Percentiles rank a stretch among this genome's conserved stretches.
phyloP scores from a whole-genome alignment of 2,797 vertebrate species.

The Amphiprion clarkii region DNA sequence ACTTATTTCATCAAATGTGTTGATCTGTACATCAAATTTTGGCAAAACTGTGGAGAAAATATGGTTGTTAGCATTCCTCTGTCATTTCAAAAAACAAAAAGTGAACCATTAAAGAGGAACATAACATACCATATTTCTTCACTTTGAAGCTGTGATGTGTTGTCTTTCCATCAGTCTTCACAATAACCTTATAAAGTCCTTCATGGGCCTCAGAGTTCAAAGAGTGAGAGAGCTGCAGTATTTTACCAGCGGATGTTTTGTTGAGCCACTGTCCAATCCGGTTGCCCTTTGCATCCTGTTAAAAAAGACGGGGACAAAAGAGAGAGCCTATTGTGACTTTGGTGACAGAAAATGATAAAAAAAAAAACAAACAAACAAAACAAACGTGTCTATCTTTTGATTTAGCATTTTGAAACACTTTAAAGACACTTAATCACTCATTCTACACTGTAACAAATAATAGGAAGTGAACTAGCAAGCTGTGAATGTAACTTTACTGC shows the following conservation, averaged over 20 bases:
- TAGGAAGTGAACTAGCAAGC: too few relatives aligned
- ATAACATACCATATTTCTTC: constrained; percentile 78
- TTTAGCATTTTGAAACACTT: too few relatives aligned
- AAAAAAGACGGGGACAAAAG: background rate
- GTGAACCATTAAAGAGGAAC: background rate
- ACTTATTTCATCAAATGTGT: constrained; percentile 18
- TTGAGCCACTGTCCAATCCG: constrained; percentile 81
- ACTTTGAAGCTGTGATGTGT: constrained; percentile 70
- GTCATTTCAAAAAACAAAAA: background rate
- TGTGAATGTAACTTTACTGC: background rate
- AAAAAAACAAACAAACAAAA: too few relatives aligned
- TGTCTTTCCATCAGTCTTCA: background rate
- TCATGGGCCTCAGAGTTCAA: constrained; percentile 73
- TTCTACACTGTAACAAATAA: too few relatives aligned
- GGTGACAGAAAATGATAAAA: too few relatives aligned
- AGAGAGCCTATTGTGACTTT: too few relatives aligned
- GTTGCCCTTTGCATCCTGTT: constrained; percentile 72
- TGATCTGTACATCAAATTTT: constrained; percentile 57
- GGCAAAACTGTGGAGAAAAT: constrained; percentile 61
- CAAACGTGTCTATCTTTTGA: too few relatives aligned
- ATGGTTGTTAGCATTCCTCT: background rate
- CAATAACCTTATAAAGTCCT: constrained; percentile 69
- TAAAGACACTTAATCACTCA: too few relatives aligned
- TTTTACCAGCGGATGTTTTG: constrained; percentile 57
- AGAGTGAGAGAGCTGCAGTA: constrained; percentile 75